A percentile compares a stretch with the other conserved stretches of the same genome.
Evolutionary conservation across 2,888 invertebrate genomes (phyloP).

Genomic region (Chrysolina haemoptera): DNA sequence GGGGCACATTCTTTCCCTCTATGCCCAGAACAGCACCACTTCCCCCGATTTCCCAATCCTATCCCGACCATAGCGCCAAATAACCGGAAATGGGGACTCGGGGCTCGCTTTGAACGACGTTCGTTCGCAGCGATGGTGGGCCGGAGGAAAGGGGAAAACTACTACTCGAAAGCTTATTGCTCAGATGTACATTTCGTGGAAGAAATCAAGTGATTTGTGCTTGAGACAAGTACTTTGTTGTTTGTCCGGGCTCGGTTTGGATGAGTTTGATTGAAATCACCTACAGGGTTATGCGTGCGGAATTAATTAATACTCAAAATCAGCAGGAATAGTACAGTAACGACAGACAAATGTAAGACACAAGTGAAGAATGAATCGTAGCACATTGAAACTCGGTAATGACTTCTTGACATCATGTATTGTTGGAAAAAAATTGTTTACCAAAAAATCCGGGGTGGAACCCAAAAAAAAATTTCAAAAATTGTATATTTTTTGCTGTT

Average conservation of each 20-base stretch:
- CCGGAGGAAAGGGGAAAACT: neutral
- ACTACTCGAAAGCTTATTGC: conserved; percentile 28
- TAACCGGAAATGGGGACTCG: conserved; percentile 30
- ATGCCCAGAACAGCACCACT: conserved; percentile 29
- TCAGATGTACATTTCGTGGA: conserved; percentile 31
- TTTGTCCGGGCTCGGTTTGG: conserved; percentile 13
- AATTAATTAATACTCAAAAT: neutral
- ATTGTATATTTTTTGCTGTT: no score
- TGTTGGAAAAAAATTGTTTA: no score
- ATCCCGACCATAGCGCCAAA: conserved; percentile 21
- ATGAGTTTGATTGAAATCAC: conserved; percentile 24
- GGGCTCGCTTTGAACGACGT: conserved; percentile 23
- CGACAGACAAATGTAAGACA: no score
- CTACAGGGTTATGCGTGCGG: conserved; percentile 14
- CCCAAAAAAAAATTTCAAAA: no score
- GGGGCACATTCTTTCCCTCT: conserved; percentile 31
- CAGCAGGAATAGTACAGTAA: no score
- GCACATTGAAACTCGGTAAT: no score
- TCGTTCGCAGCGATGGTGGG: conserved; percentile 2
- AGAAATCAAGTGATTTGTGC: conserved; percentile 33
- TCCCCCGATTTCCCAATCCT: conserved; percentile 28
- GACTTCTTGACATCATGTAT: no score
- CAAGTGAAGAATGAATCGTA: no score
- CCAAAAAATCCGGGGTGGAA: no score
- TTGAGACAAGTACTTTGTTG: conserved; percentile 34